Conservation (phyloP, 2,888 invertebrate species). For the Galerucella calmariensis region DNA sequence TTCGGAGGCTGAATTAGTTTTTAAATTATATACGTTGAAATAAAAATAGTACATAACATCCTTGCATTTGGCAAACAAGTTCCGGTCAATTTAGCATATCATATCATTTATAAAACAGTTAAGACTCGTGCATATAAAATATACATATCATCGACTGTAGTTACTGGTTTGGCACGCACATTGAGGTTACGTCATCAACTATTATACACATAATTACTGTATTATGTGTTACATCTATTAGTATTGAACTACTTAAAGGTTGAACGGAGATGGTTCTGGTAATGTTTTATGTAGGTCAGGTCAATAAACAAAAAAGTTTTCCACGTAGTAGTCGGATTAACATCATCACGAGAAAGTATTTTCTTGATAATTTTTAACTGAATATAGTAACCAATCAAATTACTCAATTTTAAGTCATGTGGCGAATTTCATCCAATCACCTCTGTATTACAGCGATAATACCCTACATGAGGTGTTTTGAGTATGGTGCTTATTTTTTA, state of each 20-base stretch:
- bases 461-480: no score
- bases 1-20: no score
- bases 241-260: slow-evolving; percentile 15
- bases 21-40: no score
- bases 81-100: neutral
- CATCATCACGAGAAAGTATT: no score
- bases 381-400: no score
- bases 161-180: neutral
- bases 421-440: no score
- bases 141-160: neutral
- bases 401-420: no score
- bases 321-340: no score
- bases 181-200: neutral
- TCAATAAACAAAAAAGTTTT: slow-evolving; percentile 11
- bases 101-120: neutral
- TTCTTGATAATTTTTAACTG: no score
- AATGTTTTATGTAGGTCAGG: slow-evolving; percentile 27
- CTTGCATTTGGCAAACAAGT: neutral
- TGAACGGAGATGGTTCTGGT: slow-evolving; percentile 2
- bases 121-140: neutral
- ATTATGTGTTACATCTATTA: neutral
- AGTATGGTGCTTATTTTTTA: no score
- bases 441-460: no score
- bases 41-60: no score
- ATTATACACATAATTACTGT: neutral